These are phyloP conservation scores for Amblyornis subalaris DNA, from an alignment of 2,113 vertebrate species.

Conservation along the genomic window DNA sequence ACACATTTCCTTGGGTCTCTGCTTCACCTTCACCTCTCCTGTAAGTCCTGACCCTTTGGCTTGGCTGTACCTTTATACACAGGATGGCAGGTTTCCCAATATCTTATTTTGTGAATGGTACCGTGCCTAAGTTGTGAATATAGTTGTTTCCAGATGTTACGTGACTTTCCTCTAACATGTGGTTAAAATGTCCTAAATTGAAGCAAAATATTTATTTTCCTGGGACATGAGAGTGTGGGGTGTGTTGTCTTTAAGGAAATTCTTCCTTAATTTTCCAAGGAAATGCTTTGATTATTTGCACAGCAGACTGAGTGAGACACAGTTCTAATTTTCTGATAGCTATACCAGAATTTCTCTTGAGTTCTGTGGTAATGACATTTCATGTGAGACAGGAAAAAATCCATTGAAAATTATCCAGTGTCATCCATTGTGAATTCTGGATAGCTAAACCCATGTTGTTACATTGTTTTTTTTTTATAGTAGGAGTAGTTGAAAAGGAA, in stretches of 20 bases:
- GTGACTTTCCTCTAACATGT: not conserved
- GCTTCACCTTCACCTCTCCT: not conserved
- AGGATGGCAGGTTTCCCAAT: not conserved
- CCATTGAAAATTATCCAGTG: not conserved
- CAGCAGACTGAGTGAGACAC: not conserved
- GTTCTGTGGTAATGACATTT: not conserved
- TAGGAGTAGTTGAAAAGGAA: not conserved
- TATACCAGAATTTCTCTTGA: not conserved
- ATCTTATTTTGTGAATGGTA: not conserved
- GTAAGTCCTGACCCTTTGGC: not conserved
- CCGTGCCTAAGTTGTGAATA: not conserved
- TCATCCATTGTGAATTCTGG: not conserved
- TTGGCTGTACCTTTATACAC: not conserved
- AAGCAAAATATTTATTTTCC: not conserved
- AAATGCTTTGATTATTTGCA: not conserved
- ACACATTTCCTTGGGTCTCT: accelerated
- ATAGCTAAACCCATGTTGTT: not conserved
- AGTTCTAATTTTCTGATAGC: not conserved
- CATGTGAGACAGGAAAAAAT: not conserved
- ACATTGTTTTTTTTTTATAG: not conserved
- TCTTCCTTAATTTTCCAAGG: no score
- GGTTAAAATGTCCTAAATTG: not conserved
- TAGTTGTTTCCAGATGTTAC: not conserved
- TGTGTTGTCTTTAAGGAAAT: not conserved
- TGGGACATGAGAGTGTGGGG: not conserved